Percentiles rank a stretch among this genome's conserved stretches.
Evolutionary conservation across 2,888 invertebrate species (phyloP).

Genomic region (Drosophila tanythrix): DNA sequence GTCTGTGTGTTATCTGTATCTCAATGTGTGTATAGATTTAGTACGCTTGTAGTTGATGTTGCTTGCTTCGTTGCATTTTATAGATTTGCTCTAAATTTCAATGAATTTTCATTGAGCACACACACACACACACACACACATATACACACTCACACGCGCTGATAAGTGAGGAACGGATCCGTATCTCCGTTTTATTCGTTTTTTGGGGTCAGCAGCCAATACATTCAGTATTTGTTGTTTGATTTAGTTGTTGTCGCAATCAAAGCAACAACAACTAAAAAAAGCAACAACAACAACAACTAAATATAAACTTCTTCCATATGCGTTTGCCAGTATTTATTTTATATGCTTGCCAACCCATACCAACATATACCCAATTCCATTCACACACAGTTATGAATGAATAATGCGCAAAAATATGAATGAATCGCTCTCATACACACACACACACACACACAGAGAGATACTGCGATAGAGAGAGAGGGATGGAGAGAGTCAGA

Average conservation of each 20-base stretch:
- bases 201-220: slow-evolving; percentile 67
- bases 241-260: slow-evolving; percentile 58
- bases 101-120: slow-evolving; percentile 76
- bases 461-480: neutral
- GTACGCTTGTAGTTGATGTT: slow-evolving; percentile 51
- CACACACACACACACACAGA: neutral
- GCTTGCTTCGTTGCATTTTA: slow-evolving; percentile 75
- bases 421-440: slow-evolving; percentile 47
- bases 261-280: slow-evolving; percentile 40
- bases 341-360: slow-evolving; percentile 11
- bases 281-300: slow-evolving; percentile 27
- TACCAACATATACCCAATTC: slow-evolving; percentile 24
- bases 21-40: slow-evolving; percentile 29
- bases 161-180: slow-evolving; percentile 72
- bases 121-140: slow-evolving; percentile 22
- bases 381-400: slow-evolving; percentile 64
- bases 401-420: slow-evolving; percentile 60
- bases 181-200: slow-evolving; percentile 58
- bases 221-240: slow-evolving; percentile 42
- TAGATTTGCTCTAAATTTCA: slow-evolving; percentile 79
- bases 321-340: slow-evolving; percentile 25
- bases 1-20: slow-evolving; percentile 10
- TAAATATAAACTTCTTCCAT: slow-evolving; percentile 41
- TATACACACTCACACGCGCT: slow-evolving; percentile 36
- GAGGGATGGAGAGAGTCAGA: slow-evolving; percentile 2